Base-by-base conservation (phyloP, 2,113 vertebrate species). In the Megatriorchis doriae region DNA sequence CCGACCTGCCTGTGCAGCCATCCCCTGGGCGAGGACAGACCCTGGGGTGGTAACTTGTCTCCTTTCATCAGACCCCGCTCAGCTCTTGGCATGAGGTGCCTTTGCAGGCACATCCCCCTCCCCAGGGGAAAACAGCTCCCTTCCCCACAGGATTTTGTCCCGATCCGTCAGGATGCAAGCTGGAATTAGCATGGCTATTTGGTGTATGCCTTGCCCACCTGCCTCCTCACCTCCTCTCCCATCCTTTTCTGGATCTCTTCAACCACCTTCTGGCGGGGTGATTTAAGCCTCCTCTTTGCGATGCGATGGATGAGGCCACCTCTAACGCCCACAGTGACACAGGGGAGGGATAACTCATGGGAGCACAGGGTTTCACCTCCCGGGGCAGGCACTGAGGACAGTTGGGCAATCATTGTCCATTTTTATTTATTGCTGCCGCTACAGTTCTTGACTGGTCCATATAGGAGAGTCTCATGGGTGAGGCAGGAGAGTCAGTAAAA, bases 351-450 rank as follows among this genome's bases (percentile, higher is more conserved):
- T 93, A 88, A 59, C 63, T 97, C 94, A 87, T 87, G 91, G 97
- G 91, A 83, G 66, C 83, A 62, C 8, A 31, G 75, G 56, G 88
- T 17, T 53, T 56, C 92, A 45, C 59, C 67, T 71, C 78, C 36
- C 1, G 0, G 17, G 27, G 78, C 2, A 1, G 83, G 32, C 68
- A 21, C 31, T 29, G 70, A 34, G 71, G 93, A 95, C 93, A 97
- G 87, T 94, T 97, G 97, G 95, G 32, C 86, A 27, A 78, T 96
- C 94, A 92, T 84, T 90, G 91, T 81, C 81, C 13, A 4, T 92
- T 92, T 96, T 97, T 97, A 96, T 96, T 97, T 96, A 96, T 95
- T 94, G 94, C 94, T 66, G 62, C 59, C 77, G 83, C 89, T 58
- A 36, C 0, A 1, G 22, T 84, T 83, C 73, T 88, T 62, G 63